Evolutionary conservation across 1,140 invertebrate genomes (phyloP), one percentile per base, ranked within the genome.

Genomic region (Drosophila carrolli): DNA sequence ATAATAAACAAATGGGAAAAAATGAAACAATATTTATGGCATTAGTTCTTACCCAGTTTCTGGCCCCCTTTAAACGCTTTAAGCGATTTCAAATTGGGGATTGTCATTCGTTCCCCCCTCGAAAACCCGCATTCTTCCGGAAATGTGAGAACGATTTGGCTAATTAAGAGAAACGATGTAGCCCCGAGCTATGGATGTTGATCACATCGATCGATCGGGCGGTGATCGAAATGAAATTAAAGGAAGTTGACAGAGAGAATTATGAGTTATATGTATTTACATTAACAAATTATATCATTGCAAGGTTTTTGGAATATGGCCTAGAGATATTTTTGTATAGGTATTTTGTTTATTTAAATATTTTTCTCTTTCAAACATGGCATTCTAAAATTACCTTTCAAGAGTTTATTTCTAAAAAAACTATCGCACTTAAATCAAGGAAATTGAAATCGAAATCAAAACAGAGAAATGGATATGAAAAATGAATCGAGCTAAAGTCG

Each of bases 91-190:
- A 50, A 67, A 76, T 71, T 46, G 44, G 43, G 46, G 32, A 56
- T 57, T 48, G 54, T 55, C 50, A 72, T 55, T 59, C 27, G 2
- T 5, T 16, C 23, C 38, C 32, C 11, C 51, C 50, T 58, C 27
- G 47, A 10, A 8, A 29, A 1, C 27, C 47, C 47, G 13, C 27
- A 14, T 50, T 50, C 19, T 50, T 29, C 27, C 47, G 47, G 47
- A 77, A 74, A 74, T 67, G 51, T 77, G 56, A 68, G 55, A 70
- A 68, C 66, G 71, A 77, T 74, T 60, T 75, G 6, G 72, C 57
- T 68, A 78, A 78, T 78, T 78, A 75, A 63, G 47, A 59, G 72
- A 75, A 75, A 62, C 75, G 72, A 16, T 27, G 29, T 35, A 35
- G 48, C 48, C 48, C 29, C 48, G 23, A 75, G 72, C 32, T 16